Percentiles rank a stretch among this genome's conserved stretches.
phyloP scores from a whole-genome alignment of 1,140 invertebrate species.

The Halictus rubicundus region DNA sequence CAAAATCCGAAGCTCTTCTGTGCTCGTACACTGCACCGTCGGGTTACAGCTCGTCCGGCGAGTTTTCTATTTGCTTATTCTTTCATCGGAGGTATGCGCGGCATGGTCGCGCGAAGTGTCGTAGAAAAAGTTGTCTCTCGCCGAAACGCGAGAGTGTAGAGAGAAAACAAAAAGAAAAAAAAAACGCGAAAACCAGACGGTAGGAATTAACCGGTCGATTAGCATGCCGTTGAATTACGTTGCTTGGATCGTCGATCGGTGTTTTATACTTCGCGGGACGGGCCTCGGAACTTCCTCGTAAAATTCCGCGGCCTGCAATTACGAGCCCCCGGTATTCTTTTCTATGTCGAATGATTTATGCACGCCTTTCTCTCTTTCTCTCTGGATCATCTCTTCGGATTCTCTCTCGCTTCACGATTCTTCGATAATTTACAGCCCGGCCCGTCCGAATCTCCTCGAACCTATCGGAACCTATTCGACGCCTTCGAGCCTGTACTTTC shows the following conservation, averaged over 20 bases:
- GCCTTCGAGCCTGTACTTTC: slow-evolving; percentile 31
- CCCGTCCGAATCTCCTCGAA: slow-evolving; percentile 17
- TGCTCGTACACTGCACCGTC: slow-evolving; percentile 42
- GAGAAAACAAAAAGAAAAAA: neutral
- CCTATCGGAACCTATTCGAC: neutral
- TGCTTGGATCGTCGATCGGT: neutral
- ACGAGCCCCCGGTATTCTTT: slow-evolving; percentile 19
- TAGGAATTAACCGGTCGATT: slow-evolving; percentile 11
- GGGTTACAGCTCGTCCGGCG: neutral
- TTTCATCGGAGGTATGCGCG: slow-evolving; percentile 50
- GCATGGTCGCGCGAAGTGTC: slow-evolving; percentile 14
- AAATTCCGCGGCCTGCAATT: slow-evolving; percentile 35
- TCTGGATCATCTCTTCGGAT: neutral
- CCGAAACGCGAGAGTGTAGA: neutral
- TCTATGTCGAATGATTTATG: slow-evolving; percentile 31
- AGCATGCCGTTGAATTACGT: slow-evolving; percentile 13
- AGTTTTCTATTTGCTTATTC: slow-evolving; percentile 64
- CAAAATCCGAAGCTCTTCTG: slow-evolving; percentile 21
- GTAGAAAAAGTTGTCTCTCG: slow-evolving; percentile 6
- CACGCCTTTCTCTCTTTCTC: neutral
- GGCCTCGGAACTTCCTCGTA: slow-evolving; percentile 12
- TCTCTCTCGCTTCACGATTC: slow-evolving; percentile 10
- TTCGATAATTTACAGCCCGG: slow-evolving; percentile 36
- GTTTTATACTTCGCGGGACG: neutral
- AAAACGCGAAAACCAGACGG: neutral